Percentiles rank a stretch among this genome's conserved stretches.
Conservation (phyloP, 2,888 invertebrate species). For the Cephus sareptanus region DNA sequence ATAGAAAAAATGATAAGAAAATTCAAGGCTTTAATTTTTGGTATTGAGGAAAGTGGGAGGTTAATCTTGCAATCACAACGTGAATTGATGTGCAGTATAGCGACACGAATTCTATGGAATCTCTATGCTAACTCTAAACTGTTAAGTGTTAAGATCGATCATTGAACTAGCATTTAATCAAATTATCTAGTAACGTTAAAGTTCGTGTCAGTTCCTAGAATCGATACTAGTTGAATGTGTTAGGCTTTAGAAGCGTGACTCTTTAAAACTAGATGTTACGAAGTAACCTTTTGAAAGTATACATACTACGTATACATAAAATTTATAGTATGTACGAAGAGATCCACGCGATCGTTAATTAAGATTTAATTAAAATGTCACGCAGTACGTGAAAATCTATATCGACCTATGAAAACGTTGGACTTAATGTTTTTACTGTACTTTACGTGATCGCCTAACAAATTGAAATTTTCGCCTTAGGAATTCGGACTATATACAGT, state of each 20-base stretch:
- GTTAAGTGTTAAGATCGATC: not conserved
- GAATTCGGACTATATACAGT: not conserved
- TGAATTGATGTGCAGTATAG: constrained; percentile 17
- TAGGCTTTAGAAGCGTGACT: not conserved
- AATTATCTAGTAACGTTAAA: not conserved
- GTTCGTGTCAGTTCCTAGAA: not conserved
- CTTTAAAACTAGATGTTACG: not conserved
- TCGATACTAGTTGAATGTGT: not conserved
- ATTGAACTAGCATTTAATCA: not conserved
- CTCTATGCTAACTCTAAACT: not conserved
- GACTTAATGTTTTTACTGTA: not conserved
- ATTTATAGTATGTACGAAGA: not conserved
- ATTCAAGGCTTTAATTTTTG: not conserved
- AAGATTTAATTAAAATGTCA: not conserved
- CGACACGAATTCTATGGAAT: not conserved
- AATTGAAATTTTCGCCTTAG: not conserved
- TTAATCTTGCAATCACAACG: constrained; percentile 17
- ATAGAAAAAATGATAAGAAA: not conserved
- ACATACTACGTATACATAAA: not conserved
- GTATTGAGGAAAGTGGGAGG: too few relatives aligned
- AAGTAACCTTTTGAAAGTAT: not conserved
- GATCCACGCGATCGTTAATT: not conserved
- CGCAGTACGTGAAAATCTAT: not conserved
- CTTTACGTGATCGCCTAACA: not conserved
- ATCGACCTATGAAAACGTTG: not conserved